Percentiles rank a stretch among this genome's conserved stretches.
Evolutionary conservation across 2,888 invertebrate species (phyloP).

Genomic region (Cataglyphis cursor): DNA sequence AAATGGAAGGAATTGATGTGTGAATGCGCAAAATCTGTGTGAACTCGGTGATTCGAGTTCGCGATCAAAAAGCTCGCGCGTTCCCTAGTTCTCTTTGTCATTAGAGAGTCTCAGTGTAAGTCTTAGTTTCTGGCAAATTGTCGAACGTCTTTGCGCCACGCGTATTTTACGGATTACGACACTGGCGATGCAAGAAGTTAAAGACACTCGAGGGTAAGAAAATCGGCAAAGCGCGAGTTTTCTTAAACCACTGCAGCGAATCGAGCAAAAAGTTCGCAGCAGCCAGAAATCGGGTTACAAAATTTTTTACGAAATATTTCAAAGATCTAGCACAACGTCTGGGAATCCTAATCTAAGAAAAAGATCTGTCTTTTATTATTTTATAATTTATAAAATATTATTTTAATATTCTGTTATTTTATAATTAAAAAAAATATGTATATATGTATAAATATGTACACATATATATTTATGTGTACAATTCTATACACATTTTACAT

Average conservation of each 20-base stretch:
- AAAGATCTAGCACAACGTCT: neutral
- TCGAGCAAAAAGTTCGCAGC: constrained; percentile 10
- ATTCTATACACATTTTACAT: too few species aligned
- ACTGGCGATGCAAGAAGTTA: constrained; percentile 30
- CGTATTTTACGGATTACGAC: neutral
- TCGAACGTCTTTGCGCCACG: constrained; percentile 5
- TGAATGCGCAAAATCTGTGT: neutral
- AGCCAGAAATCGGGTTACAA: neutral
- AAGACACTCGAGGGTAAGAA: neutral
- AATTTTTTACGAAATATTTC: constrained; percentile 13
- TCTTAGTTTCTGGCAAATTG: constrained; percentile 19
- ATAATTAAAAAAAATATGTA: neutral
- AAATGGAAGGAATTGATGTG: constrained; percentile 36
- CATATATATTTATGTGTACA: neutral
- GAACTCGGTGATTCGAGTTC: neutral
- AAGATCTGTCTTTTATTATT: neutral
- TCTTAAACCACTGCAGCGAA: constrained; percentile 26
- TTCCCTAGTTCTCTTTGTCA: constrained; percentile 23
- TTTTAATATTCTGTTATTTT: neutral
- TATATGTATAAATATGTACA: neutral
- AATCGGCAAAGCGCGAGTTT: constrained; percentile 7
- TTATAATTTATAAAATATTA: neutral
- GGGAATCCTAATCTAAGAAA: neutral
- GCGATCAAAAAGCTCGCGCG: constrained; percentile 27
- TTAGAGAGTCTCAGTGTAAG: neutral